Conservation (phyloP, 1,140 invertebrate genomes). For the Lasaia peninsularis region DNA sequence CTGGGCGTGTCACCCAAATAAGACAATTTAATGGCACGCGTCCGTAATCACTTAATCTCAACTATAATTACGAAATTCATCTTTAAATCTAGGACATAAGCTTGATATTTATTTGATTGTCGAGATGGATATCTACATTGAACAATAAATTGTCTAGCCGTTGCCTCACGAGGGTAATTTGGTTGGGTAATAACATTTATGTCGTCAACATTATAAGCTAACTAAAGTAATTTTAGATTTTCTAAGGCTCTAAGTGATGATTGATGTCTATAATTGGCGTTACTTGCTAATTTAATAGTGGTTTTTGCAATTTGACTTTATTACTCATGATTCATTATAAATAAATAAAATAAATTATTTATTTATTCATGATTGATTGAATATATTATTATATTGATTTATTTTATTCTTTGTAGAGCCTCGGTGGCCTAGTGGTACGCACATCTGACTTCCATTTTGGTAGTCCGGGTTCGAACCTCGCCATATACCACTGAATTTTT, state of each 20-base stretch:
- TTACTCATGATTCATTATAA: too few relatives aligned
- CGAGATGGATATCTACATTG: neutral
- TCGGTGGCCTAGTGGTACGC: too few relatives aligned
- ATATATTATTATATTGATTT: too few relatives aligned
- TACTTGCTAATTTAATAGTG: neutral
- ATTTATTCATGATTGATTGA: too few relatives aligned
- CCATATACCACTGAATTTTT: too few relatives aligned
- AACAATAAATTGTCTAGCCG: neutral
- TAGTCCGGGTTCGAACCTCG: too few relatives aligned
- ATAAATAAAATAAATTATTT: too few relatives aligned
- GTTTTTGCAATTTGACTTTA: neutral
- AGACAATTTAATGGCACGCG: neutral
- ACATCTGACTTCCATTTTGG: too few relatives aligned
- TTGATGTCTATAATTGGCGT: neutral
- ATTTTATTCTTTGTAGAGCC: too few relatives aligned
- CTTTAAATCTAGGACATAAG: neutral
- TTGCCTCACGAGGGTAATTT: neutral
- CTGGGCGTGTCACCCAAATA: neutral
- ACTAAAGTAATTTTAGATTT: constrained; percentile 6
- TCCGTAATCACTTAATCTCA: neutral
- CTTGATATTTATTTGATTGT: constrained; percentile 3
- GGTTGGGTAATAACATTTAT: neutral
- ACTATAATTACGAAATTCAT: neutral
- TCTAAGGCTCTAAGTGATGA: neutral
- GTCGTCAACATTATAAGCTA: neutral